Conservation (phyloP, 2,888 invertebrate species). For the Drosophila ezoana region DNA sequence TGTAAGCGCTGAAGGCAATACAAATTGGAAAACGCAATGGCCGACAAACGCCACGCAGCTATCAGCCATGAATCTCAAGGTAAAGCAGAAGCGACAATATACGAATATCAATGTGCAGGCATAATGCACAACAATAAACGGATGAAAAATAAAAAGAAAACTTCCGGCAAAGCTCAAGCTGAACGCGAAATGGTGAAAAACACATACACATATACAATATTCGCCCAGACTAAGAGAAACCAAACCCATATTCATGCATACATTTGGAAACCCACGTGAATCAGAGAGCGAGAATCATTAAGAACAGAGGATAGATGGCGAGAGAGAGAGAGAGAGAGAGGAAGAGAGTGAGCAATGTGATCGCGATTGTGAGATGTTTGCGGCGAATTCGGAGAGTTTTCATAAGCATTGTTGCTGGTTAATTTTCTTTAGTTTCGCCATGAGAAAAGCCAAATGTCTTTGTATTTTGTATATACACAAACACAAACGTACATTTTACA, state of each 20-base stretch:
- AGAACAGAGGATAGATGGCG: conserved; percentile 55
- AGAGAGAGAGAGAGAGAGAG: conserved; percentile 23
- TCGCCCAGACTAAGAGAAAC: conserved; percentile 48
- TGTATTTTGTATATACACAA: conserved; percentile 30
- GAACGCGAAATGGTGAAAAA: conserved; percentile 56
- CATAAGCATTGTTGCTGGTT: conserved; percentile 48
- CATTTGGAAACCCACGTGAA: conserved; percentile 72
- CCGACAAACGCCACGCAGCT: conserved; percentile 76
- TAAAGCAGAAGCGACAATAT: conserved; percentile 63
- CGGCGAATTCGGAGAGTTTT: conserved; percentile 74
- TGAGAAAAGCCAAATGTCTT: conserved; percentile 57
- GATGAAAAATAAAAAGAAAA: conserved; percentile 71
- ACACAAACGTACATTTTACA: conserved; percentile 1
- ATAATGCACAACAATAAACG: conserved; percentile 57
- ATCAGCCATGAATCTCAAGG: conserved; percentile 59
- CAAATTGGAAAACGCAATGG: conserved; percentile 74
- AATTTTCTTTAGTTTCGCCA: conserved; percentile 67
- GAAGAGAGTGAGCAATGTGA: conserved; percentile 34
- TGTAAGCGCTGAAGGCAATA: conserved; percentile 63
- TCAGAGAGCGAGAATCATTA: conserved; percentile 63
- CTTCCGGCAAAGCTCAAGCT: conserved; percentile 72
- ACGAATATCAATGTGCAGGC: conserved; percentile 50
- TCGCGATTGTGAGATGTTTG: conserved; percentile 60
- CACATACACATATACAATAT: conserved; percentile 8
- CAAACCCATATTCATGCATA: conserved; percentile 46